phyloP scores from a whole-genome alignment of 2,113 vertebrate species.

The Apteryx owenii region DNA sequence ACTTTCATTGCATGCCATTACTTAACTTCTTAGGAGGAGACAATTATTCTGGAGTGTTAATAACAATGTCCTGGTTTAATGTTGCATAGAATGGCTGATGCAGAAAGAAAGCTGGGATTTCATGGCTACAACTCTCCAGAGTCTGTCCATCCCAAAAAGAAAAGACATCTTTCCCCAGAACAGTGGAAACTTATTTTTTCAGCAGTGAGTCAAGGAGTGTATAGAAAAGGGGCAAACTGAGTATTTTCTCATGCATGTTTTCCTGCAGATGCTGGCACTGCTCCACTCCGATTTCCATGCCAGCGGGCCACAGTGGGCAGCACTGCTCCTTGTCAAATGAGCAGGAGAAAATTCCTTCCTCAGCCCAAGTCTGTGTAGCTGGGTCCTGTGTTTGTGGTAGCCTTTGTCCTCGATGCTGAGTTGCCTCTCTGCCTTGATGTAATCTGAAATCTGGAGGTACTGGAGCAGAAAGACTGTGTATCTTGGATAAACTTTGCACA shows the following conservation, averaged over 20 bases:
- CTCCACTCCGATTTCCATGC: neutral
- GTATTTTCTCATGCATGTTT: neutral
- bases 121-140: neutral
- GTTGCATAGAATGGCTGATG: slow-evolving; percentile 52
- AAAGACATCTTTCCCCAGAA: neutral
- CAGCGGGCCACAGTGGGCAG: neutral
- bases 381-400: neutral
- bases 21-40: slow-evolving; percentile 64
- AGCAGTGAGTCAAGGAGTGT: neutral
- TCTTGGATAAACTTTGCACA: neutral
- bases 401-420: neutral
- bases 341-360: neutral
- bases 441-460: neutral
- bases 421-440: neutral
- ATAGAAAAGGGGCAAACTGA: neutral
- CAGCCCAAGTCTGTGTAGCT: neutral
- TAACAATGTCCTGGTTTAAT: slow-evolving; percentile 66
- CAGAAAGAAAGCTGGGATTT: neutral
- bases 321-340: neutral
- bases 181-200: neutral
- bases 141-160: neutral
- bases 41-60: slow-evolving; percentile 70
- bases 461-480: accelerated
- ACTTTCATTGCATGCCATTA: slow-evolving; percentile 58
- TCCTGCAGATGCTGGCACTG: neutral